phyloP scores from a whole-genome alignment of 1,140 invertebrate genomes.

The Trichonephila inaurata region DNA sequence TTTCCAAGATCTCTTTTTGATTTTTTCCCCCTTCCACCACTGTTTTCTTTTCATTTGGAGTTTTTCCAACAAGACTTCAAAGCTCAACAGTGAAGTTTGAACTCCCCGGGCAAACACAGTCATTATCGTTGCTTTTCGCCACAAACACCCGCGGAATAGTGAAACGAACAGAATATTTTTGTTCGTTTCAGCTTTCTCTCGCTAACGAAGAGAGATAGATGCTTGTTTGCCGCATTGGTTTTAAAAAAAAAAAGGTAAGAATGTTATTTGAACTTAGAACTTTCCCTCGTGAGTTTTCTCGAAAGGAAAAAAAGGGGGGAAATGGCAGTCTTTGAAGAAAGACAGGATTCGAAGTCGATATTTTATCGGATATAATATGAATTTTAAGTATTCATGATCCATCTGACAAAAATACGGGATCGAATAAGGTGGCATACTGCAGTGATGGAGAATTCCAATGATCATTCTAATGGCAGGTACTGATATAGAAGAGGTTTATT shows the following conservation, averaged over 20 bases:
- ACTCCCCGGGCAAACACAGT: constrained; percentile 44
- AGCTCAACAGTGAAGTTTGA: constrained; percentile 42
- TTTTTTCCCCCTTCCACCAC: not conserved
- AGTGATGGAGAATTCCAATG: too few relatives aligned
- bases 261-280: not conserved
- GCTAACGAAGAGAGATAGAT: constrained; percentile 61
- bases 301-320: not conserved
- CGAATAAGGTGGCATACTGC: too few relatives aligned
- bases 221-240: constrained; percentile 26
- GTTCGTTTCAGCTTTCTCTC: not conserved
- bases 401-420: too few relatives aligned
- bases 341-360: not conserved
- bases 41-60: not conserved
- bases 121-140: constrained; percentile 65
- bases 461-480: too few relatives aligned
- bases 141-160: constrained; percentile 63
- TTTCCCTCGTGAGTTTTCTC: not conserved
- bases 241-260: not conserved
- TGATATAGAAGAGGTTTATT: too few relatives aligned
- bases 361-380: too few relatives aligned
- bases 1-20: constrained; percentile 16
- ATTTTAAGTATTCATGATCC: too few relatives aligned
- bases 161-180: constrained; percentile 25
- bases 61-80: constrained; percentile 54
- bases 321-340: not conserved